These are phyloP conservation scores for Chlorospingus semifuscus DNA, from an alignment of 2,797 vertebrate genomes.

Conservation along the genomic window DNA sequence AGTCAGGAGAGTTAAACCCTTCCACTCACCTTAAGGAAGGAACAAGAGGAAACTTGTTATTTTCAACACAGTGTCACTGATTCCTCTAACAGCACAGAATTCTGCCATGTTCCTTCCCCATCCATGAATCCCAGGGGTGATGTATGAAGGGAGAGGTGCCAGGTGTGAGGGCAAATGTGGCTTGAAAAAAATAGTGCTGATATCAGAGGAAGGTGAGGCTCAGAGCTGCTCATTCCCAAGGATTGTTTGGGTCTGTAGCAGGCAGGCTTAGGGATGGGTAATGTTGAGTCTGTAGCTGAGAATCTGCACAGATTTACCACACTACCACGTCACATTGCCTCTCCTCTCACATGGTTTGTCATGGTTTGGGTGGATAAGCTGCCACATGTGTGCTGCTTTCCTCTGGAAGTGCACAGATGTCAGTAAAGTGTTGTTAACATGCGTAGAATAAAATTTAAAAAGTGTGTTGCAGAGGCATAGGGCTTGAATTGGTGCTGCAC, in stretches of 20 bases:
- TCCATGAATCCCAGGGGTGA: background rate
- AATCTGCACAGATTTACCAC: background rate
- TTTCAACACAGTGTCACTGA: background rate
- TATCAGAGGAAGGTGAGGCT: background rate
- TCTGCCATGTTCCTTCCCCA: background rate
- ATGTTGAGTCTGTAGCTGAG: background rate
- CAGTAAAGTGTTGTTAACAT: background rate
- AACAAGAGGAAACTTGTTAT: background rate
- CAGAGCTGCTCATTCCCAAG: background rate
- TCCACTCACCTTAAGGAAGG: background rate
- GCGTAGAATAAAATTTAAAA: background rate
- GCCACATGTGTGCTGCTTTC: background rate
- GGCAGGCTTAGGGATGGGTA: background rate
- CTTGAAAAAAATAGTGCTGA: rapidly evolving
- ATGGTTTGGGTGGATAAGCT: background rate
- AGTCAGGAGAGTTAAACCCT: background rate
- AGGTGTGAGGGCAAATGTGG: rapidly evolving
- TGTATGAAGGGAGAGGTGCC: background rate
- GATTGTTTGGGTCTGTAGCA: background rate
- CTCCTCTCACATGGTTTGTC: background rate
- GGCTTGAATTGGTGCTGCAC: background rate
- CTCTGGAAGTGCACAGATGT: background rate
- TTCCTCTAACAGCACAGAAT: background rate
- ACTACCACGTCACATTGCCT: rapidly evolving
- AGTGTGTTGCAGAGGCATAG: background rate